phyloP scores from a whole-genome alignment of 2,888 invertebrate genomes.

The Drosophila hamatofila region DNA sequence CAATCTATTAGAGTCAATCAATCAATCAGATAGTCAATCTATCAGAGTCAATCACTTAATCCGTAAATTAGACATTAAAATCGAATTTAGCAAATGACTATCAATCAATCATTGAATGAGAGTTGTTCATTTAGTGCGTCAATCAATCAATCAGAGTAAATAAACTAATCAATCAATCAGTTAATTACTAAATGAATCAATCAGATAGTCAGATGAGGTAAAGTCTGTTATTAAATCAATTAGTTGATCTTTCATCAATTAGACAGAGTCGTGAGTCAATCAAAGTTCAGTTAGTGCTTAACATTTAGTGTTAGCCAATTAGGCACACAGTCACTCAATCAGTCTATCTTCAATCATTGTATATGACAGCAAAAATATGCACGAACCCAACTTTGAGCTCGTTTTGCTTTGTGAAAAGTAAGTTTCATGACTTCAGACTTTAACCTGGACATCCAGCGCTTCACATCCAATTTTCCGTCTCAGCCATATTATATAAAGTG shows the following conservation, averaged over 20 bases:
- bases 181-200: not conserved
- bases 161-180: not conserved
- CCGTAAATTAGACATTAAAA: too few relatives aligned
- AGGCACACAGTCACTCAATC: not conserved
- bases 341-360: not conserved
- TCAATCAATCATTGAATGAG: not conserved
- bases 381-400: not conserved
- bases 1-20: too few relatives aligned
- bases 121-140: too few relatives aligned
- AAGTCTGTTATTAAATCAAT: not conserved
- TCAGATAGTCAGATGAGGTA: not conserved
- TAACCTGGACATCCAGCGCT: not conserved
- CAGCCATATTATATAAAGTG: slow-evolving; percentile 1
- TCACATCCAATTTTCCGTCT: not conserved
- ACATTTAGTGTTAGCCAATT: too few relatives aligned
- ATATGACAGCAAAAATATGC: not conserved
- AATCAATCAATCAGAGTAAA: not conserved
- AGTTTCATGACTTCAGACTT: not conserved
- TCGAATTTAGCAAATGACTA: too few relatives aligned
- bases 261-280: not conserved
- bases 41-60: too few relatives aligned
- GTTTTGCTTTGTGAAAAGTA: not conserved
- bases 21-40: too few relatives aligned
- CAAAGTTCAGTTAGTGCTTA: too few relatives aligned
- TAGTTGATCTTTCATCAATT: not conserved